phyloP scores from a whole-genome alignment of 2,797 vertebrate genomes.

The Poliocrania exsul region DNA sequence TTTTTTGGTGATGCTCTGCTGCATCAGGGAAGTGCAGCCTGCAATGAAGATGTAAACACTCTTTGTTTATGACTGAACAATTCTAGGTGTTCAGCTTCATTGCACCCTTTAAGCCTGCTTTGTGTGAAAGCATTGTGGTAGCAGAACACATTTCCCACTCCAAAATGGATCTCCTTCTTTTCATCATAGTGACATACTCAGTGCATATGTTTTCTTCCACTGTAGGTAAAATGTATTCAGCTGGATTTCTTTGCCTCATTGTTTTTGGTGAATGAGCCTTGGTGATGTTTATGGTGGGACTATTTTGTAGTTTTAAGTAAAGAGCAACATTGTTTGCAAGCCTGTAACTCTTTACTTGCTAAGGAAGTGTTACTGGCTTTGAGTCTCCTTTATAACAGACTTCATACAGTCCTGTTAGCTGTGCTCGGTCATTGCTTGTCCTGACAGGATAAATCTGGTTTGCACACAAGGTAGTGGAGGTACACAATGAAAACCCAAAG shows the following conservation, averaged over 20 bases:
- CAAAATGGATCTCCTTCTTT: not conserved
- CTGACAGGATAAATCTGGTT: not conserved
- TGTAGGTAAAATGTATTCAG: not conserved
- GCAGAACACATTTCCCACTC: not conserved
- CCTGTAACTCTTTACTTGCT: not conserved
- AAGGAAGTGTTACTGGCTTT: not conserved
- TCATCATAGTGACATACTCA: not conserved
- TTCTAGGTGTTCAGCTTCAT: not conserved
- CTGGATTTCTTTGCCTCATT: not conserved
- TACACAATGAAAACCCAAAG: not conserved
- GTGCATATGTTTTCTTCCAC: not conserved
- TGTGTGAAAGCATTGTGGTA: not conserved
- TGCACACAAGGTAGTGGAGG: not conserved
- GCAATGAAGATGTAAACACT: not conserved
- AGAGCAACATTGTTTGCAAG: not conserved
- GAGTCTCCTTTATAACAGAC: not conserved
- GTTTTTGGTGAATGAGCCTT: not conserved
- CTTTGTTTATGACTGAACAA: not conserved
- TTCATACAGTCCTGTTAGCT: not conserved
- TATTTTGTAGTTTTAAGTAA: not conserved
- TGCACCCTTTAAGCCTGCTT: not conserved
- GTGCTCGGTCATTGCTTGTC: not conserved
- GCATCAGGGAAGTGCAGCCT: not conserved
- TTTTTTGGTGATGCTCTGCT: not conserved
- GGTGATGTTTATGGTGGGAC: not conserved